Conservation (phyloP, 2,888 invertebrate genomes). For the Cerastis rubricosa region DNA sequence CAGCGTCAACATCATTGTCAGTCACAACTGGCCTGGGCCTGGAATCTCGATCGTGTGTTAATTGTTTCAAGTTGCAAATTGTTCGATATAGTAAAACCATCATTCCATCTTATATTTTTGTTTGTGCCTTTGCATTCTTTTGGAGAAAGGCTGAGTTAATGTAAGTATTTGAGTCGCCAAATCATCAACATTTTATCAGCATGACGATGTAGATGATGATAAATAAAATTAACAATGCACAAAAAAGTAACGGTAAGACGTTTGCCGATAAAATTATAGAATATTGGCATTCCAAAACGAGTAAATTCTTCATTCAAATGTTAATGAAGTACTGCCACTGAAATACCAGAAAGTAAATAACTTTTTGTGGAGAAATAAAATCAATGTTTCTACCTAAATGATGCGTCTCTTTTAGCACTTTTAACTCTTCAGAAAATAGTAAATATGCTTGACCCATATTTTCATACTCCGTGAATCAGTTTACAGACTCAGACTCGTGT, state of each 20-base stretch:
- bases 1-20: too few relatives aligned
- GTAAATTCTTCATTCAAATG: background rate
- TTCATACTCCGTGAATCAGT: slow-evolving; percentile 67
- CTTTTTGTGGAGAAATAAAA: background rate
- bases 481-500: slow-evolving; percentile 53
- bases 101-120: background rate
- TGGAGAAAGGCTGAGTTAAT: too few relatives aligned
- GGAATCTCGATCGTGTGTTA: background rate
- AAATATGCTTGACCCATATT: slow-evolving; percentile 69
- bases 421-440: slow-evolving; percentile 34
- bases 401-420: slow-evolving; percentile 42
- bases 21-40: too few relatives aligned
- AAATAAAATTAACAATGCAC: background rate
- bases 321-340: background rate
- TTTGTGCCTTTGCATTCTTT: background rate
- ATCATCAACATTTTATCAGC: background rate
- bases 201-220: too few relatives aligned
- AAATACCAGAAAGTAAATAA: too few relatives aligned
- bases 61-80: background rate
- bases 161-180: too few relatives aligned
- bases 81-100: too few relatives aligned
- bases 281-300: background rate
- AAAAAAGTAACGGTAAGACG: background rate
- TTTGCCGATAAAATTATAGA: background rate
- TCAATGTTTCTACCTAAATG: background rate